Evolutionary conservation across 2,113 vertebrate species (phyloP).

Genomic region (Oryzias javanicus): DNA sequence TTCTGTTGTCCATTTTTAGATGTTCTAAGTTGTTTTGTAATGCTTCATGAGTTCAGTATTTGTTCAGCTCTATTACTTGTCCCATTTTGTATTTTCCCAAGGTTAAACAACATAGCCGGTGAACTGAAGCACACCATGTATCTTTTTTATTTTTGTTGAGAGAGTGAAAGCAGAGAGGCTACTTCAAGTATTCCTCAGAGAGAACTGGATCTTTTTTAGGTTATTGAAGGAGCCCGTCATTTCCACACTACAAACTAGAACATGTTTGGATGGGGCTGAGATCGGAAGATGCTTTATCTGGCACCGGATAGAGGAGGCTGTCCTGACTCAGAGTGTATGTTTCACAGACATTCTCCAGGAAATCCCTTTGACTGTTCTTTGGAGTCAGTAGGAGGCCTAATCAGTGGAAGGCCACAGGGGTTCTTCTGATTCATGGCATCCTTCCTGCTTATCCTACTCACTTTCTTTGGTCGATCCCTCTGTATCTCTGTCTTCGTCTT

Average conservation of each 20-base stretch:
- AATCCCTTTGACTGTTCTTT: conserved; percentile 70
- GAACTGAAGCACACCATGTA: conserved; percentile 59
- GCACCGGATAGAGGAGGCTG: conserved; percentile 50
- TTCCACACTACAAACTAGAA: conserved; percentile 63
- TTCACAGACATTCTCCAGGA: conserved; percentile 68
- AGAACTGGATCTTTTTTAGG: conserved; percentile 49
- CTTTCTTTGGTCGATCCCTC: conserved; percentile 56
- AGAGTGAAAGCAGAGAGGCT: conserved; percentile 52
- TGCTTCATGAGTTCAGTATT: conserved; percentile 59
- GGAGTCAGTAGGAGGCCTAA: conserved; percentile 72
- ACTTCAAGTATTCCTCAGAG: conserved; percentile 60
- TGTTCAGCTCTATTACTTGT: conserved; percentile 66
- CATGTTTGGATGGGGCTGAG: conserved; percentile 55
- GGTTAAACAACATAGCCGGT: conserved; percentile 65
- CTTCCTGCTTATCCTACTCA: conserved; percentile 59
- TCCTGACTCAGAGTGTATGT: conserved; percentile 53
- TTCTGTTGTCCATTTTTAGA: conserved; percentile 65
- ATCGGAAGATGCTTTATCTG: conserved; percentile 67
- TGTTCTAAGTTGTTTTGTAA: conserved; percentile 58
- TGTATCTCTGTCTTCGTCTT: conserved; percentile 55
- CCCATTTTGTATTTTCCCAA: conserved; percentile 68
- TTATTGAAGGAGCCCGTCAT: conserved; percentile 65
- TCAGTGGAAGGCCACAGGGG: conserved; percentile 70
- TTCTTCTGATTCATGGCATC: conserved; percentile 71
- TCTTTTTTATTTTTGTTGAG: conserved; percentile 62